Evolutionary conservation across 2,113 vertebrate species (phyloP).

Genomic region (Bujurquina vittata): DNA sequence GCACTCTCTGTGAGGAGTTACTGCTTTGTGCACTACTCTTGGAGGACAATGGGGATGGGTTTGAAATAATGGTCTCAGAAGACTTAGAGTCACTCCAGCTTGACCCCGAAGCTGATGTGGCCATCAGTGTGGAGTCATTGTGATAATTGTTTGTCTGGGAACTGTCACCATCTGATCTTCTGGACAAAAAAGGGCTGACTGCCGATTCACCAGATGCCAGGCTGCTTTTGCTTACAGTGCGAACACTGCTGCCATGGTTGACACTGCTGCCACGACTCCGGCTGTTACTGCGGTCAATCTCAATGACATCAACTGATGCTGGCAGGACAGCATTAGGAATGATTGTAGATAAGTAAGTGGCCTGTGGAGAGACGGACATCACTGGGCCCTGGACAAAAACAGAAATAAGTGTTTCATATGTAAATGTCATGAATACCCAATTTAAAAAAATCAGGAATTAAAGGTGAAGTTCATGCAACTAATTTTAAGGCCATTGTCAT

Average conservation of each 20-base stretch:
- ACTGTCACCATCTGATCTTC: conserved; percentile 71
- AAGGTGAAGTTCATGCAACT: not conserved
- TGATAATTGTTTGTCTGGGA: conserved; percentile 63
- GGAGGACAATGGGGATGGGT: conserved; percentile 88
- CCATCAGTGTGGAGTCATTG: conserved; percentile 65
- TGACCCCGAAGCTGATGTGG: conserved; percentile 80
- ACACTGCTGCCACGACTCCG: conserved; percentile 47
- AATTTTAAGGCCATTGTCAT: not conserved
- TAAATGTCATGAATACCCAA: not conserved
- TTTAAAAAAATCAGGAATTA: not conserved
- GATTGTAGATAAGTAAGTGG: conserved; percentile 95
- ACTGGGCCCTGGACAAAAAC: conserved; percentile 81
- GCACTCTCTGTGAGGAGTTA: conserved; percentile 27
- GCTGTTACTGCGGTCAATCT: conserved; percentile 82
- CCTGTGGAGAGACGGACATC: conserved; percentile 97
- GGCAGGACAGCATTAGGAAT: conserved; percentile 95
- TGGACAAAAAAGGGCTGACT: conserved; percentile 85
- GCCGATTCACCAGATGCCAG: conserved; percentile 71
- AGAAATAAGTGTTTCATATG: not conserved
- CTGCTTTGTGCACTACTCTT: conserved; percentile 74
- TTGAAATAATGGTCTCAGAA: conserved; percentile 90
- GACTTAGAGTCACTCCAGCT: conserved; percentile 92
- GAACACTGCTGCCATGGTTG: conserved; percentile 72
- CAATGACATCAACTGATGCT: conserved; percentile 90
- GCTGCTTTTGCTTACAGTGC: conserved; percentile 89